Evolutionary conservation across 2,888 invertebrate species (phyloP).

Genomic region (Aphodius sticticus): DNA sequence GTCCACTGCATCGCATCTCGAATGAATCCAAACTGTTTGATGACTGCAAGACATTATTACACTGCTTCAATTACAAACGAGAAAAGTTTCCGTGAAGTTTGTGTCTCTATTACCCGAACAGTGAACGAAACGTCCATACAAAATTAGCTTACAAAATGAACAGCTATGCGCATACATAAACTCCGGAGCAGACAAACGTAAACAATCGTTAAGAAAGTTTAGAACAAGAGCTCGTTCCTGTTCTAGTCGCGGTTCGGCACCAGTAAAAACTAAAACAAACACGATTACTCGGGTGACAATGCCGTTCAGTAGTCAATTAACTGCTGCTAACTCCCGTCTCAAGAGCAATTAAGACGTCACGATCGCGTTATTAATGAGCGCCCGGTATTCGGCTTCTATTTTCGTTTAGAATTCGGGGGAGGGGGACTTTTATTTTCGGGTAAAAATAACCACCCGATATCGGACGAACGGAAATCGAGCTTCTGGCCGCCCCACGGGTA

Average conservation of each 20-base stretch:
- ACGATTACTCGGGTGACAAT: not conserved
- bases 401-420: not conserved
- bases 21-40: not conserved
- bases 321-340: not conserved
- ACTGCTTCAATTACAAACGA: not conserved
- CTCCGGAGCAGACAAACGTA: not conserved
- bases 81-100: not conserved
- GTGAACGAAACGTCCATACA: not conserved
- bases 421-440: not conserved
- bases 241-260: constrained; percentile 4
- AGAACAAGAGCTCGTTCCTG: not conserved
- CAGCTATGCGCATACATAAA: not conserved
- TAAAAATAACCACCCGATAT: not conserved
- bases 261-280: constrained; percentile 4
- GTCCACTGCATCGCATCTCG: not conserved
- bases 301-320: not conserved
- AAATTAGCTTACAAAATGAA: constrained; percentile 4
- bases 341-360: not conserved
- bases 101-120: not conserved
- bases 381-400: not conserved
- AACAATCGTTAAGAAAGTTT: constrained; percentile 4
- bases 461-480: not conserved
- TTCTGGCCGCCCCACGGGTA: not conserved
- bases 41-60: not conserved
- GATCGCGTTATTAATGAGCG: not conserved